Conservation (phyloP, 2,888 invertebrate species). For the Dyspetes luteomarginatus region DNA sequence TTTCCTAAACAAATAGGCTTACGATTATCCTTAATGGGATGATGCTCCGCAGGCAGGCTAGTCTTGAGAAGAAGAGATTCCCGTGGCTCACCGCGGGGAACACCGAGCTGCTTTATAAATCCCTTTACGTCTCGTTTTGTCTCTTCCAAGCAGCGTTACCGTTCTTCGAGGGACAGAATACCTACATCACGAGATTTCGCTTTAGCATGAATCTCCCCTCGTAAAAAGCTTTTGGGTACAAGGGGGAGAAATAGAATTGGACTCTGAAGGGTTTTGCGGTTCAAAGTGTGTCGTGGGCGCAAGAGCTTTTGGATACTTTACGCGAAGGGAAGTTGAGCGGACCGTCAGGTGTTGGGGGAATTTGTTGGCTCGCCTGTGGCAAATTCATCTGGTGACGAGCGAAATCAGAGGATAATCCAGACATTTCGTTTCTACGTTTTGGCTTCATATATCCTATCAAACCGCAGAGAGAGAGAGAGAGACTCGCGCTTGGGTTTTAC, state of each 20-base stretch:
- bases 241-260: constrained; percentile 44
- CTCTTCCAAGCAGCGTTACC: constrained; percentile 51
- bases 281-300: constrained; percentile 19
- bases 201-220: constrained; percentile 60
- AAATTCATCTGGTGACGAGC: constrained; percentile 18
- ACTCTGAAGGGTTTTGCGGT: constrained; percentile 26
- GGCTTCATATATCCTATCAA: background rate
- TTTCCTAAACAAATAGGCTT: constrained; percentile 80
- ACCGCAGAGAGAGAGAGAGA: too few relatives aligned
- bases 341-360: constrained; percentile 43
- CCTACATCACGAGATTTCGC: constrained; percentile 49
- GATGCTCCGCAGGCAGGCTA: constrained; percentile 68
- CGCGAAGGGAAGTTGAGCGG: background rate
- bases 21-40: constrained; percentile 79
- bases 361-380: background rate
- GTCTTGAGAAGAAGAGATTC: constrained; percentile 39
- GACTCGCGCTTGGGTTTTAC: background rate
- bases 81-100: constrained; percentile 56
- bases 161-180: constrained; percentile 62
- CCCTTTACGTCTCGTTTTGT: constrained; percentile 70
- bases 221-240: constrained; percentile 38
- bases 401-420: constrained; percentile 22
- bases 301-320: constrained; percentile 11
- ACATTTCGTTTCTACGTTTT: background rate
- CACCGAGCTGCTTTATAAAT: constrained; percentile 70